phyloP scores from a whole-genome alignment of 1,140 invertebrate genomes.

The Dendrolimus punctatus region DNA sequence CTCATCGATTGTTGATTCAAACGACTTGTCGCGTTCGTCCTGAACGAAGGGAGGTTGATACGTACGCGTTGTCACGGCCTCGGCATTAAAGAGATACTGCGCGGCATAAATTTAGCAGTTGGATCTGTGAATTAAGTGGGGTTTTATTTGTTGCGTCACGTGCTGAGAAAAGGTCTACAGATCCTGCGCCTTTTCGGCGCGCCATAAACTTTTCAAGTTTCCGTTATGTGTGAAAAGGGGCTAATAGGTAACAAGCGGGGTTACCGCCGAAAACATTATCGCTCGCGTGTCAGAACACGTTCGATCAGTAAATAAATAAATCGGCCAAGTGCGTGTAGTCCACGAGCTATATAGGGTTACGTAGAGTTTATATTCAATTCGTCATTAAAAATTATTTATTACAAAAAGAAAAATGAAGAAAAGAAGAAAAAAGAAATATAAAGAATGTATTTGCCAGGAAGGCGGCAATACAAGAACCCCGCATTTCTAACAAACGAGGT shows the following conservation, averaged over 20 bases:
- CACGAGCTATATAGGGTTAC: too few relatives aligned
- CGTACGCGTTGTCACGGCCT: slow-evolving; percentile 56
- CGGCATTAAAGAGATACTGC: slow-evolving; percentile 60
- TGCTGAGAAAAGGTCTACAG: slow-evolving; percentile 30
- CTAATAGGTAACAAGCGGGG: slow-evolving; percentile 5
- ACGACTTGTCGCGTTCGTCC: slow-evolving; percentile 26
- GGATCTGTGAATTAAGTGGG: slow-evolving; percentile 64
- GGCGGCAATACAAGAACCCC: too few relatives aligned
- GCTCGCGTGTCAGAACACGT: slow-evolving; percentile 4
- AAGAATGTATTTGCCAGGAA: too few relatives aligned
- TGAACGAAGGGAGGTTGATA: slow-evolving; percentile 28
- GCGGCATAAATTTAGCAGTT: slow-evolving; percentile 59
- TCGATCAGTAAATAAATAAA: too few relatives aligned
- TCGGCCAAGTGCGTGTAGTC: too few relatives aligned
- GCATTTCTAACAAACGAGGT: too few relatives aligned
- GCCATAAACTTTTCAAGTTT: slow-evolving; percentile 29
- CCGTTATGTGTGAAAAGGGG: slow-evolving; percentile 19
- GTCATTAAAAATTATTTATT: too few relatives aligned
- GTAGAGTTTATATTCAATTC: too few relatives aligned
- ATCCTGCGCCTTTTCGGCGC: slow-evolving; percentile 35
- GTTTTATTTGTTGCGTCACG: slow-evolving; percentile 64
- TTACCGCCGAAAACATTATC: slow-evolving; percentile 3
- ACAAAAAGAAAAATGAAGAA: too few relatives aligned
- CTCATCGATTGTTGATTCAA: slow-evolving; percentile 37
- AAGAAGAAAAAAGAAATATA: too few relatives aligned